Conservation (phyloP, 2,888 invertebrate species). For the Sarcophaga carnaria region DNA sequence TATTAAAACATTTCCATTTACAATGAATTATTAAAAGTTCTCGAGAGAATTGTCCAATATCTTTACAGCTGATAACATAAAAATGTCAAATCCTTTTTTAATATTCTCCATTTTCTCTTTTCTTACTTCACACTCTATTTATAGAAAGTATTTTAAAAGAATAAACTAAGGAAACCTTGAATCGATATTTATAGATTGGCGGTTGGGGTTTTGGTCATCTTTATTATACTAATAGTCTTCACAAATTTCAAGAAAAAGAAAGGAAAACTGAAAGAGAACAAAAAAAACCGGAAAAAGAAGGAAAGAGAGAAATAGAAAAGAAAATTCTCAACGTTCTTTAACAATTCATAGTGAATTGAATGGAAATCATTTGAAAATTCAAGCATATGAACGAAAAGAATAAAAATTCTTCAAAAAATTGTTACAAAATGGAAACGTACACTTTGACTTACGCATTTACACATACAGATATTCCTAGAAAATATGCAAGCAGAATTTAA, state of each 20-base stretch:
- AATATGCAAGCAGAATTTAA: no score
- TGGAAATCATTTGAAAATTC: background rate
- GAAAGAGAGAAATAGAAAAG: background rate
- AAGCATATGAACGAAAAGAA: no score
- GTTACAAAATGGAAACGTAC: no score
- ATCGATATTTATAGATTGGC: background rate
- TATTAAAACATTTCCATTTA: background rate
- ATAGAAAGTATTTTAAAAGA: background rate
- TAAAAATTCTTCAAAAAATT: no score
- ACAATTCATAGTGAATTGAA: background rate
- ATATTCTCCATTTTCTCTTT: background rate
- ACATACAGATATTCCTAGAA: no score
- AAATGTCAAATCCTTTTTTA: slow-evolving; percentile 13
- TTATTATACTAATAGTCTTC: background rate
- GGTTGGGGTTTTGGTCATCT: background rate
- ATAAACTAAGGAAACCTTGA: background rate
- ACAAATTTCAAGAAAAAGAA: background rate
- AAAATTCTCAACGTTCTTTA: slow-evolving; percentile 4
- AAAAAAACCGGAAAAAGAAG: background rate
- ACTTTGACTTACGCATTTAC: no score
- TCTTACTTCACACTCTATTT: background rate
- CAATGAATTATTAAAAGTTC: background rate
- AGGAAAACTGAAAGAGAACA: background rate
- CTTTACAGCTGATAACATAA: slow-evolving; percentile 8
- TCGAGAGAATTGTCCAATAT: background rate